Percentiles rank a stretch among this genome's conserved stretches.
These are phyloP conservation scores for Agapornis roseicollis DNA, from an alignment of 2,113 vertebrate species.

Conservation along the genomic window DNA sequence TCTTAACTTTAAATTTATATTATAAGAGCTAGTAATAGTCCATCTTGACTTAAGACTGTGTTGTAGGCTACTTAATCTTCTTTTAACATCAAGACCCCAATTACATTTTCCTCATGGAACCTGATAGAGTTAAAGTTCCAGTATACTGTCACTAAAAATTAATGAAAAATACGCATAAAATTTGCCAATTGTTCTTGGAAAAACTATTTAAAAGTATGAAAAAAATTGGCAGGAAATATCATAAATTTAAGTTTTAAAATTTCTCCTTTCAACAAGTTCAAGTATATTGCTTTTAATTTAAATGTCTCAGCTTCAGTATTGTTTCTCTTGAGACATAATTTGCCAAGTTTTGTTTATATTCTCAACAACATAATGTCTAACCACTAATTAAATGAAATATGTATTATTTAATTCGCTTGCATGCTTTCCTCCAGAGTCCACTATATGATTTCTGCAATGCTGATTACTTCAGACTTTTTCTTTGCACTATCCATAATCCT, in stretches of 20 bases:
- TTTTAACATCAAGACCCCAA: background rate
- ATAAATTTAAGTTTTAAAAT: background rate
- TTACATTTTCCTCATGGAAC: background rate
- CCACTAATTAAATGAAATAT: background rate
- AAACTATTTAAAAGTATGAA: background rate
- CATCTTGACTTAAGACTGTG: background rate
- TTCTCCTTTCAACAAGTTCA: background rate
- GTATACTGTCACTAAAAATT: background rate
- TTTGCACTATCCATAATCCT: background rate
- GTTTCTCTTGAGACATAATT: background rate
- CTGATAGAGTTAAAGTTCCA: background rate
- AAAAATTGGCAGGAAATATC: background rate
- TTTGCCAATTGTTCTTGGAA: background rate
- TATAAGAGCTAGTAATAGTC: background rate
- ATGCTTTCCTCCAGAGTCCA: background rate
- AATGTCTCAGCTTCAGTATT: background rate
- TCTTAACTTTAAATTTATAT: background rate
- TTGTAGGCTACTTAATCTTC: background rate
- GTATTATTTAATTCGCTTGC: background rate
- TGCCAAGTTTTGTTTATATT: background rate
- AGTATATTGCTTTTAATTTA: background rate
- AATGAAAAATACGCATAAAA: background rate
- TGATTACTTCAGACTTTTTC: background rate
- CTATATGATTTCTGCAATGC: background rate
- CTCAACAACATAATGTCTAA: background rate